Evolutionary conservation across 2,113 vertebrate species (phyloP).

Genomic region (Tragelaphus scriptus): DNA sequence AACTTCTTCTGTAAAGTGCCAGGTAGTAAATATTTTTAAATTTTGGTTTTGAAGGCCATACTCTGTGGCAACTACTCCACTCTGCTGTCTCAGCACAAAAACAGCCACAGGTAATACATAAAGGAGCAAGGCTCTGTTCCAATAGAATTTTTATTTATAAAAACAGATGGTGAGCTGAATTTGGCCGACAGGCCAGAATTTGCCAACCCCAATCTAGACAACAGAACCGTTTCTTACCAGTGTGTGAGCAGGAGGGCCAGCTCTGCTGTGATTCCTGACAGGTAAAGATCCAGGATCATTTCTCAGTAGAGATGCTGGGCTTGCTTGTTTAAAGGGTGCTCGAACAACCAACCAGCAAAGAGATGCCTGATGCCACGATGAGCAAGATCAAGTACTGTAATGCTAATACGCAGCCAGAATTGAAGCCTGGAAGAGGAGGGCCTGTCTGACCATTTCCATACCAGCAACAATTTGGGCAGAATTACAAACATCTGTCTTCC

Average conservation of each 20-base stretch:
- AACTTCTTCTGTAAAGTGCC: slow-evolving; percentile 1
- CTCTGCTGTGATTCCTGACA: neutral
- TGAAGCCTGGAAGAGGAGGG: neutral
- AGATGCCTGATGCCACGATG: neutral
- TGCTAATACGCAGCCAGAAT: neutral
- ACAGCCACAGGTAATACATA: neutral
- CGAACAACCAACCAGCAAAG: slow-evolving; percentile 39
- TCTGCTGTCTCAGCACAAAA: slow-evolving; percentile 31
- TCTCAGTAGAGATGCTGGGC: neutral
- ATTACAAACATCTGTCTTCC: slow-evolving; percentile 30
- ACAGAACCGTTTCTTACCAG: neutral
- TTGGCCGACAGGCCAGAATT: neutral
- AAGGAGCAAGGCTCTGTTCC: neutral
- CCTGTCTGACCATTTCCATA: slow-evolving; percentile 39
- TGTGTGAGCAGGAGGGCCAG: neutral
- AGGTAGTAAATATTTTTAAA: neutral
- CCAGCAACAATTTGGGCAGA: slow-evolving; percentile 58
- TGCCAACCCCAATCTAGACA: neutral
- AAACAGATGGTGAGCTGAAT: neutral
- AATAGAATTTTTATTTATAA: neutral
- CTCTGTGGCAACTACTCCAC: neutral
- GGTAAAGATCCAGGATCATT: neutral
- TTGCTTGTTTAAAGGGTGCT: slow-evolving; percentile 45
- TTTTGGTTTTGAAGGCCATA: neutral
- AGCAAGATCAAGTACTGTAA: neutral